A percentile compares a stretch with the other conserved stretches of the same genome.
Evolutionary conservation across 2,113 vertebrate species (phyloP).

Genomic region (Anseranas semipalmata): DNA sequence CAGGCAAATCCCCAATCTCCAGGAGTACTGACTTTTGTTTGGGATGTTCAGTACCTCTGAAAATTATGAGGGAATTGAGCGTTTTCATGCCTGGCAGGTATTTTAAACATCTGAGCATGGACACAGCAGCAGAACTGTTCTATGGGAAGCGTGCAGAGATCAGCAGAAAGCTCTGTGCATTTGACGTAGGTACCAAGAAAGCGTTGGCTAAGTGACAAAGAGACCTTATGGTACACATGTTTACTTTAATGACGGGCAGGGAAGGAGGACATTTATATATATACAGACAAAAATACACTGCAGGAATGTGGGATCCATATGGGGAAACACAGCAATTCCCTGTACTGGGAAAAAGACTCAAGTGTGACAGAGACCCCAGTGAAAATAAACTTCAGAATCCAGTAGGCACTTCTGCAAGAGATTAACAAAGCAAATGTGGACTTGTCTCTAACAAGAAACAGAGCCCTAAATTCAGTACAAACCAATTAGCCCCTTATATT

Average conservation of each 20-base stretch:
- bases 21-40: not conserved
- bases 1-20: not conserved
- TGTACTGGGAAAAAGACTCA: not conserved
- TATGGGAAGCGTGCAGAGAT: not conserved
- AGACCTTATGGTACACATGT: not conserved
- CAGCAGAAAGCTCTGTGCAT: not conserved
- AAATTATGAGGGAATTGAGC: not conserved
- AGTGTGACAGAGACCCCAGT: not conserved
- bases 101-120: not conserved
- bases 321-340: not conserved
- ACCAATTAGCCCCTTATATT: not conserved
- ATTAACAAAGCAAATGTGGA: not conserved
- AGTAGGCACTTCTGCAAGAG: constrained; percentile 17
- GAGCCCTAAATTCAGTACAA: not conserved
- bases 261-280: not conserved
- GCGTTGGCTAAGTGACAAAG: not conserved
- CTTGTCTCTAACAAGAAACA: constrained; percentile 4
- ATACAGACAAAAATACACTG: not conserved
- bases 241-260: not conserved
- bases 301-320: constrained; percentile 10
- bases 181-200: not conserved
- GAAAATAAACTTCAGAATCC: constrained; percentile 28
- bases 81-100: not conserved
- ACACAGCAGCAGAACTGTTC: not conserved
- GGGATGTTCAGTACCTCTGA: not conserved